Evolutionary conservation across 2,888 invertebrate genomes (phyloP), one percentile per base, ranked within the genome.

Genomic region (Ferdinandea cuprea): DNA sequence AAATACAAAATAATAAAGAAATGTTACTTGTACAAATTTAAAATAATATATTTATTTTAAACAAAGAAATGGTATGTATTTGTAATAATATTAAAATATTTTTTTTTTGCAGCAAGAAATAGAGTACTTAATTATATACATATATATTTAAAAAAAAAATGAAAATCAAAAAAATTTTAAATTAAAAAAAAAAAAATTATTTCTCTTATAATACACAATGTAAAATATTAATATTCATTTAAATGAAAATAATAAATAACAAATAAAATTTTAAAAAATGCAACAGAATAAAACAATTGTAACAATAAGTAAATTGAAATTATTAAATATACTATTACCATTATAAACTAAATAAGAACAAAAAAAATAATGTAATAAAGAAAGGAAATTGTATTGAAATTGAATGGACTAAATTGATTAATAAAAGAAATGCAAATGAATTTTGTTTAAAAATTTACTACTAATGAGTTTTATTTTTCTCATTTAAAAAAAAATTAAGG

Each of bases 331-430:
- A 78, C 50, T 63, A 65, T 65, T 72, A 78, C 61, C 11, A 63
- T 17, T 40, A 65, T 40, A 40, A 40, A 61, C 56, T 32, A 68
- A 65, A 56, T 7, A 9, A 52, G 58, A 52, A 56, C 11, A 9
- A 52, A 69, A 52, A 61, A 46, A 56, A n/a, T n/a, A 71, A 63
- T 61, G 13, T 21, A 72, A 72, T 15, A 56, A 21, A 56, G 25
- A 65, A 74, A 44, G 63, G 58, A 78, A 58, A 50, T 72, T 72
- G 72, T 72, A 78, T 78, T 72, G 65, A 72, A 65, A 72, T 72
- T 78, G 56, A 72, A 72, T 65, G 71, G 65, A 71, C 71, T 72
- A 78, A 72, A 63, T 21, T 48, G 59, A 73, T 50, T 66, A 79
- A 73, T 72, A 79, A 79, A 73, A 32, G 21, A 59, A 68, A 68